Conservation (phyloP, 2,888 invertebrate species). For the Drosophila sordidula region DNA sequence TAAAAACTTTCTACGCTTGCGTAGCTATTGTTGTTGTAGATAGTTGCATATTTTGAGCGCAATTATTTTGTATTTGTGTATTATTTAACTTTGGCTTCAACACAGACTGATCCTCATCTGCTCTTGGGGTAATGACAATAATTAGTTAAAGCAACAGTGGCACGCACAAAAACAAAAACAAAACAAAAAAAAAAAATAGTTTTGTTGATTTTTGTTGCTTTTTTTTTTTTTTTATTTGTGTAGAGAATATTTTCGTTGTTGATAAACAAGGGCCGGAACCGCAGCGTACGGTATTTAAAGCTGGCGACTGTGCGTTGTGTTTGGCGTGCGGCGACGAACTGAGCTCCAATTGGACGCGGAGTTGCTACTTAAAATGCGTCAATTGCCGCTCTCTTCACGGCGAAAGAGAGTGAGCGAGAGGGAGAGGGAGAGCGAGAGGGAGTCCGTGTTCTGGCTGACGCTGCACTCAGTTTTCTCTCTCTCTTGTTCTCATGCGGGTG, state of each 20-base stretch:
- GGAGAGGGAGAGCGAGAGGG: no score
- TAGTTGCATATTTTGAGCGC: constrained; percentile 52
- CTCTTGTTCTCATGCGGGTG: not conserved
- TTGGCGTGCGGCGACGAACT: constrained; percentile 49
- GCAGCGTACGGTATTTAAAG: constrained; percentile 2
- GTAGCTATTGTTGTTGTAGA: constrained; percentile 41
- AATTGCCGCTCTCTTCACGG: constrained; percentile 26
- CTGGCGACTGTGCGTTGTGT: constrained; percentile 13
- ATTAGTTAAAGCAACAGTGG: constrained; percentile 31
- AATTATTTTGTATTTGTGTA: constrained; percentile 65
- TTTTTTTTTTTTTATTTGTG: constrained; percentile 5
- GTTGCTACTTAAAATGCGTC: constrained; percentile 41
- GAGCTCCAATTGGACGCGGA: constrained; percentile 32
- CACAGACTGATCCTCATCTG: constrained; percentile 19
- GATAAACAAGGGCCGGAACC: constrained; percentile 28
- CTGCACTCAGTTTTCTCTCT: constrained; percentile 1
- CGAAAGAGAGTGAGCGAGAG: not conserved
- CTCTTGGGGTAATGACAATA: constrained; percentile 54
- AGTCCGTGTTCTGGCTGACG: constrained; percentile 2
- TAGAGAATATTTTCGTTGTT: constrained; percentile 22
- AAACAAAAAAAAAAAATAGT: not conserved
- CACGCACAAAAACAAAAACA: constrained; percentile 19
- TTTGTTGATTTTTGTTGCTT: not conserved
- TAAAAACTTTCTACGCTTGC: constrained; percentile 75
- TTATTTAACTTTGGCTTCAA: constrained; percentile 24